Evolutionary conservation across 2,888 invertebrate genomes (phyloP).

Genomic region (Xestia sexstrigata): DNA sequence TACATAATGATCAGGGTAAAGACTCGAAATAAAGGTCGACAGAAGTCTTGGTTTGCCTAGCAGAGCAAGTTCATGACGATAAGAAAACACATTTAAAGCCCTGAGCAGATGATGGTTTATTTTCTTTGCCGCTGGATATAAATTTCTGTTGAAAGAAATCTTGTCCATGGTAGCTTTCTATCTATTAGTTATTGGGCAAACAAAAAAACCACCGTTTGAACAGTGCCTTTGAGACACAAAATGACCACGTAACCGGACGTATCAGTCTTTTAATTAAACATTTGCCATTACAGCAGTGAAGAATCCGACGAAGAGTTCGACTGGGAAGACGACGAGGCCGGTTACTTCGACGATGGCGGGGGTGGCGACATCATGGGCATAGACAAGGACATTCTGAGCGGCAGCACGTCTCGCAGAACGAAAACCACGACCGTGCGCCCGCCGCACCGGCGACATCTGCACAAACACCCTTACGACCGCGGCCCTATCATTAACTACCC

Average conservation of each 20-base stretch:
- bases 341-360: conserved; percentile 80
- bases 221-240: not conserved
- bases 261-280: not conserved
- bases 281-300: conserved; percentile 40
- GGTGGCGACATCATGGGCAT: conserved; percentile 83
- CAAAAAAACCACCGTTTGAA: not conserved
- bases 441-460: conserved; percentile 88
- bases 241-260: not conserved
- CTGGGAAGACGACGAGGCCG: conserved; percentile 80
- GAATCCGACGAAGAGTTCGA: conserved; percentile 80
- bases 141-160: not conserved
- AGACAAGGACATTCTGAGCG: conserved; percentile 77
- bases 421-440: conserved; percentile 73
- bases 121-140: not conserved
- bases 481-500: conserved; percentile 77
- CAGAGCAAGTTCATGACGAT: not conserved
- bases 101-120: not conserved
- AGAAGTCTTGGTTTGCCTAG: not conserved
- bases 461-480: conserved; percentile 89
- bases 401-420: conserved; percentile 57
- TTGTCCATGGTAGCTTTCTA: not conserved
- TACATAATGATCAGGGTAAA: not conserved
- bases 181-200: not conserved
- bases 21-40: not conserved
- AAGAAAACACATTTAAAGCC: not conserved